These are phyloP conservation scores for Pongo pygmaeus DNA, from an alignment of 2,113 vertebrate species.

Conservation along the genomic window DNA sequence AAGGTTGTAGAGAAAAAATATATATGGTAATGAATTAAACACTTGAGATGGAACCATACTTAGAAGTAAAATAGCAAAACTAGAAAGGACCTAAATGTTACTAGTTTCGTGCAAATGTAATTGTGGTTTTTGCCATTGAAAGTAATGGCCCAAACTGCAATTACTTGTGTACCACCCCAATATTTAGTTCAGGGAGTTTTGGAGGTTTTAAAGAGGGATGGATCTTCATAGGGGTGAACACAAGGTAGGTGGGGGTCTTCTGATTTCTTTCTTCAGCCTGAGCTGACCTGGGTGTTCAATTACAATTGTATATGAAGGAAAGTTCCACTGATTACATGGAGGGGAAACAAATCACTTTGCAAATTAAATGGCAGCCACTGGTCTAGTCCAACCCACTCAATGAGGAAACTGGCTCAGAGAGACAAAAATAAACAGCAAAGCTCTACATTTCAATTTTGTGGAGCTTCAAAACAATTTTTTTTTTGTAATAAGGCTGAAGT, in stretches of 20 bases:
- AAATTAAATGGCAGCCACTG: neutral
- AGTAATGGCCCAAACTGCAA: no score
- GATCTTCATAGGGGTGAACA: no score
- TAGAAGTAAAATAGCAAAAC: neutral
- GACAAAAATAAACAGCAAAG: neutral
- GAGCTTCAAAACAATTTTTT: neutral
- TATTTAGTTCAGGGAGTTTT: neutral
- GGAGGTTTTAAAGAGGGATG: neutral
- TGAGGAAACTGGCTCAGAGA: neutral
- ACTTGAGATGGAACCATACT: neutral
- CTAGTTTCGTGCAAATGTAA: no score
- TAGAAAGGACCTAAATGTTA: neutral
- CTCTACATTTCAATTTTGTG: neutral
- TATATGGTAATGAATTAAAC: neutral
- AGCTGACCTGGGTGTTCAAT: neutral
- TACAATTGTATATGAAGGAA: neutral
- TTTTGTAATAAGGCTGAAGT: slow-evolving; percentile 34
- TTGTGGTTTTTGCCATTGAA: no score
- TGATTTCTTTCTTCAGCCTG: neutral
- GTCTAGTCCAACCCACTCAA: neutral
- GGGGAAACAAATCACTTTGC: neutral
- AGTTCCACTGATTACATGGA: neutral
- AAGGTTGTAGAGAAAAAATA: neutral
- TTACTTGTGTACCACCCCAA: no score
- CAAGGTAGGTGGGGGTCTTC: neutral